Conservation (phyloP, 2,888 invertebrate species). For the Melanotus villosus region DNA sequence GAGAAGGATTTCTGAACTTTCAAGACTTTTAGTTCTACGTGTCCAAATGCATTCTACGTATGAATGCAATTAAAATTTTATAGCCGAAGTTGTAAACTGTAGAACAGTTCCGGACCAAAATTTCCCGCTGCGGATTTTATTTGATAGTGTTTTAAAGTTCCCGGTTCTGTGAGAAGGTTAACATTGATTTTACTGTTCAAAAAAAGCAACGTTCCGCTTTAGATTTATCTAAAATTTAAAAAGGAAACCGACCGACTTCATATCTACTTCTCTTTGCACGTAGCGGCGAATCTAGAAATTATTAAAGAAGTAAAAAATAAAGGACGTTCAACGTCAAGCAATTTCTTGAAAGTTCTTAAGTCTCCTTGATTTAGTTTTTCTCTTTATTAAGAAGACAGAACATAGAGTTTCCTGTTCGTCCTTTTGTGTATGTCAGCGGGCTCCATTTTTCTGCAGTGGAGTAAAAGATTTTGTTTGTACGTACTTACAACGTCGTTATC, state of each 20-base stretch:
- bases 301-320: too few relatives aligned
- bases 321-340: too few relatives aligned
- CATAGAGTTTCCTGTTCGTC: too few relatives aligned
- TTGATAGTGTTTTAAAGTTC: not conserved
- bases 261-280: too few relatives aligned
- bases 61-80: constrained; percentile 45
- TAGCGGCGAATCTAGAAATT: too few relatives aligned
- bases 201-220: not conserved
- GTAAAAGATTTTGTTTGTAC: too few relatives aligned
- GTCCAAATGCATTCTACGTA: constrained; percentile 21
- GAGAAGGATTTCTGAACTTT: constrained; percentile 24
- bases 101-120: constrained; percentile 20
- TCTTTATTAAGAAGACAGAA: too few relatives aligned
- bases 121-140: not conserved
- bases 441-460: too few relatives aligned
- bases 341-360: too few relatives aligned
- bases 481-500: too few relatives aligned
- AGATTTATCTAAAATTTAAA: not conserved
- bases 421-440: too few relatives aligned
- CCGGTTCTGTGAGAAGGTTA: not conserved
- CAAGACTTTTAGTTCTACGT: constrained; percentile 6
- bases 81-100: constrained; percentile 32
- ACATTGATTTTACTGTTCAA: not conserved
- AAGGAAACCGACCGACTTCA: not conserved
- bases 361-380: too few relatives aligned